Conservation (phyloP, 2,888 invertebrate species). For the Pogonocherus hispidulus region DNA sequence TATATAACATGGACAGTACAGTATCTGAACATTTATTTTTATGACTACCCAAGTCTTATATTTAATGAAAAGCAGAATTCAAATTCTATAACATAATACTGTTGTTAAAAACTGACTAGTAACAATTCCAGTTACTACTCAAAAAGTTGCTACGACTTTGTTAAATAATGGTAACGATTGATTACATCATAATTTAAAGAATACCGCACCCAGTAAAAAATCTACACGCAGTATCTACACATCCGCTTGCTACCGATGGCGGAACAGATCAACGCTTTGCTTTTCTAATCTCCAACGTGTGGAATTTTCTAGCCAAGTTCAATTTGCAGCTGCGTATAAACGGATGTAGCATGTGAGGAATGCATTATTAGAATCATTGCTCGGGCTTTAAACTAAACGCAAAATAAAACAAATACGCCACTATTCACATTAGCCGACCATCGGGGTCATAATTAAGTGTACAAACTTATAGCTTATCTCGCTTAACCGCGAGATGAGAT, state of each 20-base stretch:
- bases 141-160: too few species aligned
- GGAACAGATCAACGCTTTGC: conserved; percentile 5
- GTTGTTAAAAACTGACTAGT: too few species aligned
- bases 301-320: conserved; percentile 31
- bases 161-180: too few species aligned
- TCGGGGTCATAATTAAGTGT: conserved; percentile 23
- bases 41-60: too few species aligned
- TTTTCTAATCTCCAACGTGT: conserved; percentile 21
- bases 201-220: too few species aligned
- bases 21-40: too few species aligned
- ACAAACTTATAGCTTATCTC: conserved; percentile 2
- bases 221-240: too few species aligned
- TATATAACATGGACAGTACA: too few species aligned
- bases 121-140: too few species aligned
- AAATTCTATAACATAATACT: too few species aligned
- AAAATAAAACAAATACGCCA: conserved; percentile 26
- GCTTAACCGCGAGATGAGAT: not conserved
- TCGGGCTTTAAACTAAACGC: conserved; percentile 21
- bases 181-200: too few species aligned
- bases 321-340: conserved; percentile 35
- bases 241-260: not conserved
- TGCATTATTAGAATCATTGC: conserved; percentile 34
- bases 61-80: too few species aligned
- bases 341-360: conserved; percentile 35
- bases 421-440: conserved; percentile 21